Conservation (phyloP, 2,113 vertebrate genomes). For the Nesogale talazaci region DNA sequence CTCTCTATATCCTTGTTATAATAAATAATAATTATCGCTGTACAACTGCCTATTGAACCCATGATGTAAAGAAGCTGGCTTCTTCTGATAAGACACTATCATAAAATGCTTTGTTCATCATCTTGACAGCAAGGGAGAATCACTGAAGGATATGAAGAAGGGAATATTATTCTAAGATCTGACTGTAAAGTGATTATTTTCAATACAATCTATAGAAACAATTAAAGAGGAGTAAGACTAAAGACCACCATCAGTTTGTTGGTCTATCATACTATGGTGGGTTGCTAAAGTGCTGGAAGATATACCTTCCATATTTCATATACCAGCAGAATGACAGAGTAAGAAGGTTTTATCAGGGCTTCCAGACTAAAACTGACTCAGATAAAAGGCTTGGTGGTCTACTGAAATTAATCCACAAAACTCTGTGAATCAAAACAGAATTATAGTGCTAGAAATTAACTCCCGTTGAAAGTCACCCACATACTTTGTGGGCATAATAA, state of each 20-base stretch:
- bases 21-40: too few species aligned
- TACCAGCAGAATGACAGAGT: background rate
- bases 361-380: background rate
- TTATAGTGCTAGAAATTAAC: background rate
- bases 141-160: background rate
- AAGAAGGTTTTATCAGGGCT: background rate
- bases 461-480: background rate
- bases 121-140: background rate
- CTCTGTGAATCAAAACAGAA: background rate
- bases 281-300: background rate
- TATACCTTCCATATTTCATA: background rate
- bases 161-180: background rate
- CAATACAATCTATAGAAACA: background rate
- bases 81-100: too few species aligned
- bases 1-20: too few species aligned
- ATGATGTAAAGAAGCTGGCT: too few species aligned
- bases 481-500: background rate
- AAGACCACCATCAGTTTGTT: background rate
- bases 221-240: background rate
- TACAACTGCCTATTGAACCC: too few species aligned
- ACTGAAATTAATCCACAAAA: background rate
- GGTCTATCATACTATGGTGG: background rate
- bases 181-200: background rate
- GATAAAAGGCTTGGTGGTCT: background rate
- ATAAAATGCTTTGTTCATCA: background rate